phyloP scores from a whole-genome alignment of 2,888 invertebrate genomes.

The Macrosiphum euphorbiae region DNA sequence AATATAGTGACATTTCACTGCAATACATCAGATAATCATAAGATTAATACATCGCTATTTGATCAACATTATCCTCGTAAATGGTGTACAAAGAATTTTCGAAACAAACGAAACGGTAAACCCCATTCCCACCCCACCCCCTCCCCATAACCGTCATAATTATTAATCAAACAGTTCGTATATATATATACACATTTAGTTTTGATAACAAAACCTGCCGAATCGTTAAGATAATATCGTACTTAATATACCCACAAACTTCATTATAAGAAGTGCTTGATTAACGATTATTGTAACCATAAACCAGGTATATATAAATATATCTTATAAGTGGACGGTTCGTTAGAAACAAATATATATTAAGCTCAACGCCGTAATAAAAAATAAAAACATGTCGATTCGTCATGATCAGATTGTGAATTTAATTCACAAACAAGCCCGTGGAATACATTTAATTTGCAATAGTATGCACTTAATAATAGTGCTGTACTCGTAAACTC shows the following conservation, averaged over 20 bases:
- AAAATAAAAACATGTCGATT: neutral
- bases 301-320: neutral
- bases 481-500: no score
- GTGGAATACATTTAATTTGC: neutral
- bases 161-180: neutral
- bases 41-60: constrained; percentile 23
- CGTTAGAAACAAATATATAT: neutral
- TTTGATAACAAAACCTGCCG: neutral
- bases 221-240: neutral
- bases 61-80: neutral
- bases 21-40: constrained; percentile 17
- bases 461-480: neutral
- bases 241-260: neutral
- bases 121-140: neutral
- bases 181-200: neutral
- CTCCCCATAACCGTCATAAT: neutral
- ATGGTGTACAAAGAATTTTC: neutral
- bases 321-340: neutral
- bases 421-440: neutral
- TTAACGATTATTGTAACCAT: neutral
- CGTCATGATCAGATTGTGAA: neutral
- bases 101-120: neutral
- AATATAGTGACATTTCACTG: neutral
- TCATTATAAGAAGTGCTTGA: neutral
- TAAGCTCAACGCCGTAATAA: neutral